Evolutionary conservation across 2,113 vertebrate species (phyloP).

Genomic region (Noturus placidus): DNA sequence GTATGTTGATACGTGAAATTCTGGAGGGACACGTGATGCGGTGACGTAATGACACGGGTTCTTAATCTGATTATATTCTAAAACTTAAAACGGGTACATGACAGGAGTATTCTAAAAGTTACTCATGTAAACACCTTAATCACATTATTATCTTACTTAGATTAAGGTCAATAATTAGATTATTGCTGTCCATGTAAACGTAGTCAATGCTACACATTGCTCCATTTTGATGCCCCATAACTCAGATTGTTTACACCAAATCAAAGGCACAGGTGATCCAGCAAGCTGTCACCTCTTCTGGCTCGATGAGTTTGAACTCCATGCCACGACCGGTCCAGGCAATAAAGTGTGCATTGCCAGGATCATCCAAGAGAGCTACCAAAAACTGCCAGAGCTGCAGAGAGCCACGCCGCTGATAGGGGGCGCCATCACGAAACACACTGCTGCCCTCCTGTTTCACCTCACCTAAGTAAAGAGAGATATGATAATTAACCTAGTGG

Average conservation of each 20-base stretch:
- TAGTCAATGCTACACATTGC: background rate
- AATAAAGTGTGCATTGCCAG: conserved; percentile 90
- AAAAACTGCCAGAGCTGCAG: conserved; percentile 98
- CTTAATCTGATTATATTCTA: too few species aligned
- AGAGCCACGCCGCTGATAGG: conserved; percentile 93
- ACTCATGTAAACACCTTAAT: too few species aligned
- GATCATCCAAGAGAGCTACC: conserved; percentile 92
- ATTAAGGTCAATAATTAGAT: too few species aligned
- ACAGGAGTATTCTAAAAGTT: too few species aligned
- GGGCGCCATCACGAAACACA: conserved; percentile 83
- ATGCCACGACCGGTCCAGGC: conserved; percentile 98
- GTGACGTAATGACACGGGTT: too few species aligned
- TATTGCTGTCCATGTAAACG: too few species aligned
- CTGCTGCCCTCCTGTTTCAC: conserved; percentile 85
- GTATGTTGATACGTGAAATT: too few species aligned
- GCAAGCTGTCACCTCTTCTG: conserved; percentile 83
- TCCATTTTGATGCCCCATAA: background rate
- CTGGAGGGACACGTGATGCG: too few species aligned
- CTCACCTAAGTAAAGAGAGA: conserved; percentile 73
- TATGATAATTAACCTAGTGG: background rate
- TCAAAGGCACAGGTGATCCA: background rate
- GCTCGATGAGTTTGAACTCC: conserved; percentile 99
- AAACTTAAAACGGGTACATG: too few species aligned
- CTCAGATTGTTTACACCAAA: background rate
- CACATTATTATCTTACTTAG: too few species aligned